Evolutionary conservation across 2,797 vertebrate genomes (phyloP).

Genomic region (Xerus rutilus): DNA sequence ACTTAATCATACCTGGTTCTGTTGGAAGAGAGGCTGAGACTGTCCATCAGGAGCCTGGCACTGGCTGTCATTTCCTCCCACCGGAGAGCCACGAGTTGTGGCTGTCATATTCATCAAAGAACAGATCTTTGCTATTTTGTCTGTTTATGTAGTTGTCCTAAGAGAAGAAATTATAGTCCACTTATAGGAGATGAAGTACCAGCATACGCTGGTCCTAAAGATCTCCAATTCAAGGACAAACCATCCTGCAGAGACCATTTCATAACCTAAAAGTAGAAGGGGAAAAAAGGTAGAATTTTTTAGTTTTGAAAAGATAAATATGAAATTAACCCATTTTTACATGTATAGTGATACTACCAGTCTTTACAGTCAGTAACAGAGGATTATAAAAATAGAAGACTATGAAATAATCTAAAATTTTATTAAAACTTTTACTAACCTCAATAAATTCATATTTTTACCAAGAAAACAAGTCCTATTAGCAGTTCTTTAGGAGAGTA

Average conservation of each 20-base stretch:
- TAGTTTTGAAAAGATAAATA: not conserved
- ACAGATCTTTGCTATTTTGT: constrained; percentile 99
- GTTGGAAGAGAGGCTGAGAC: constrained; percentile 96
- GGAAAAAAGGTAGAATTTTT: not conserved
- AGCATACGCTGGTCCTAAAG: constrained; percentile 93
- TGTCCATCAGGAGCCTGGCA: constrained; percentile 97
- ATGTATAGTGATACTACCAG: not conserved
- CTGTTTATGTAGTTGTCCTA: constrained; percentile 95
- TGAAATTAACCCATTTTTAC: not conserved
- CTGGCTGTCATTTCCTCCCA: constrained; percentile 98
- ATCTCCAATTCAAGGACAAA: constrained; percentile 96
- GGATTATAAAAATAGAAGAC: not conserved
- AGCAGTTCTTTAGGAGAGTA: not conserved
- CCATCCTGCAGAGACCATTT: constrained; percentile 97
- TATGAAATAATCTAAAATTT: not conserved
- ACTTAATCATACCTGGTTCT: constrained; percentile 94
- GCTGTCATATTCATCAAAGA: constrained; percentile 98
- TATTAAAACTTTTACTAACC: not conserved
- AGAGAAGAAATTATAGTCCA: constrained; percentile 96
- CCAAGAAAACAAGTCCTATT: not conserved
- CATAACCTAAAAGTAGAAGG: constrained; percentile 92
- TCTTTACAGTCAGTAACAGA: not conserved
- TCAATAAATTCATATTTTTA: not conserved
- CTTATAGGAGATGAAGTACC: constrained; percentile 94
- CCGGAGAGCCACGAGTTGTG: constrained; percentile 98